These are phyloP conservation scores for Drosophila hydei DNA, from an alignment of 1,140 invertebrate species.

Conservation along the genomic window DNA sequence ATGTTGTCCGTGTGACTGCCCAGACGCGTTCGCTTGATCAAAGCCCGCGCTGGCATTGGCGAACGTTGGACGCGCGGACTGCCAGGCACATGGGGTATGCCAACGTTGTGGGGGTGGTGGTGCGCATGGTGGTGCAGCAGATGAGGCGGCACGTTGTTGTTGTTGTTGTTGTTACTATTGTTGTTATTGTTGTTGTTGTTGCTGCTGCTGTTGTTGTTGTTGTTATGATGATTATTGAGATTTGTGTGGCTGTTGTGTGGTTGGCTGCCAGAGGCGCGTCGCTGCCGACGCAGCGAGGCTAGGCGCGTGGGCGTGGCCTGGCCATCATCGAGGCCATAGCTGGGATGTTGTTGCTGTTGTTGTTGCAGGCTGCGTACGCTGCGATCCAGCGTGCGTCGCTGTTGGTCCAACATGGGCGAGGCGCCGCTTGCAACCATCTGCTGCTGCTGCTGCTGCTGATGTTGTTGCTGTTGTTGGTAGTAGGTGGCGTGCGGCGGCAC, in stretches of 20 bases:
- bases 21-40: slow-evolving; percentile 77
- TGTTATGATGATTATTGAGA: slow-evolving; percentile 54
- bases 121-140: slow-evolving; percentile 30
- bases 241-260: slow-evolving; percentile 67
- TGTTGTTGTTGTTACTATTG: slow-evolving; percentile 39
- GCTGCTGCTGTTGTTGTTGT: slow-evolving; percentile 53
- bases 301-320: slow-evolving; percentile 68
- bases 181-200: slow-evolving; percentile 56
- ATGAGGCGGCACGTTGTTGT: slow-evolving; percentile 66
- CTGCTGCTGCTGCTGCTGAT: slow-evolving; percentile 6
- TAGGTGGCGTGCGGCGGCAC: slow-evolving; percentile 75
- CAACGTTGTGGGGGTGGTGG: slow-evolving; percentile 41
- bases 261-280: slow-evolving; percentile 67
- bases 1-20: slow-evolving; percentile 83
- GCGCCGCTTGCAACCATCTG: slow-evolving; percentile 20
- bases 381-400: slow-evolving; percentile 69
- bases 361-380: slow-evolving; percentile 68
- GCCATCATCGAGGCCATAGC: slow-evolving; percentile 54
- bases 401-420: slow-evolving; percentile 64
- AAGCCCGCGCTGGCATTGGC: slow-evolving; percentile 75
- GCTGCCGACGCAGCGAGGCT: slow-evolving; percentile 71
- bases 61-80: slow-evolving; percentile 81
- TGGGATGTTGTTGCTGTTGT: slow-evolving; percentile 49
- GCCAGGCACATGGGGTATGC: slow-evolving; percentile 79
- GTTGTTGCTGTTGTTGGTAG: slow-evolving; percentile 61